A percentile compares a stretch with the other conserved stretches of the same genome.
These are phyloP conservation scores for Bacillus rossius DNA, from an alignment of 1,140 invertebrate species.

Conservation along the genomic window DNA sequence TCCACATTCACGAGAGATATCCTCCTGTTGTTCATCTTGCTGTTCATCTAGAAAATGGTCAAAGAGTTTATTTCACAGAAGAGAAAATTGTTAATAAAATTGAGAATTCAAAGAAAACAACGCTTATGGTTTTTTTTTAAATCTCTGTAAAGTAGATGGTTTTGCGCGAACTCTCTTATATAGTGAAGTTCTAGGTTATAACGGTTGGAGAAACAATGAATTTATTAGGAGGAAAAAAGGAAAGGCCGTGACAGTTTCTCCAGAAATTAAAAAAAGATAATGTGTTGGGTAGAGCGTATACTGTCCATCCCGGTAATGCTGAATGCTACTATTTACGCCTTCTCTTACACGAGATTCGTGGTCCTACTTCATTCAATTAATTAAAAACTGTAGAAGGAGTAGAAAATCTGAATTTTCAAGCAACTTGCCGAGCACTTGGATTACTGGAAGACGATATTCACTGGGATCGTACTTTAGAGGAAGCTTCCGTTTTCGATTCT, in stretches of 20 bases:
- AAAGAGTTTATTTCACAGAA: constrained; percentile 21
- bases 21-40: constrained; percentile 19
- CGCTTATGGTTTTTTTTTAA: constrained; percentile 15
- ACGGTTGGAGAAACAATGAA: constrained; percentile 28
- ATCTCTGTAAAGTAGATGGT: too few species aligned
- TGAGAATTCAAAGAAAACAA: constrained; percentile 24
- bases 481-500: constrained; percentile 30
- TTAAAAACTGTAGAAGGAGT: too few species aligned
- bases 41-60: constrained; percentile 24
- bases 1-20: constrained; percentile 18
- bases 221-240: constrained; percentile 27
- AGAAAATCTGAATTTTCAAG: constrained; percentile 16
- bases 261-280: constrained; percentile 23
- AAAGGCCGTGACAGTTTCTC: constrained; percentile 27
- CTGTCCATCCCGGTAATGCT: constrained; percentile 37
- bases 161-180: too few species aligned
- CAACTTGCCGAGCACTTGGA: constrained; percentile 30
- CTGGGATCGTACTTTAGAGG: constrained; percentile 34
- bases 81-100: constrained; percentile 27
- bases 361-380: constrained; percentile 2
- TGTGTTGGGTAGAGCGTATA: constrained; percentile 32
- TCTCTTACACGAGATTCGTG: constrained; percentile 29
- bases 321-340: constrained; percentile 45
- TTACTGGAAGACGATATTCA: constrained; percentile 39
- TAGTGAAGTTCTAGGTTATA: too few species aligned